phyloP scores from a whole-genome alignment of 1,140 invertebrate genomes.

The Medauroidea extradentata region DNA sequence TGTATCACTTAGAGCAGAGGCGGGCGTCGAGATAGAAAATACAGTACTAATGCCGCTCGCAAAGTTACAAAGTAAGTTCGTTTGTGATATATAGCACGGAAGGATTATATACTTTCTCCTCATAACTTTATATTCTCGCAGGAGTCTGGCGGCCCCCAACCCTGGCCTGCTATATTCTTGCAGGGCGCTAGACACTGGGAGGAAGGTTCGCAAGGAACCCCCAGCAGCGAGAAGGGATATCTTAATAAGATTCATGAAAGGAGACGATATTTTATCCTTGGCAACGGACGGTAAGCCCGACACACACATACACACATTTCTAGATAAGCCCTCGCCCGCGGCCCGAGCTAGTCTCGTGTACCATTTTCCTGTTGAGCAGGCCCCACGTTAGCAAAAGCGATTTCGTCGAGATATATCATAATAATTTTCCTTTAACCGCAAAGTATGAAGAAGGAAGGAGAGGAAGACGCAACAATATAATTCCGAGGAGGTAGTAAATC shows the following conservation, averaged over 20 bases:
- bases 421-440: conserved; percentile 49
- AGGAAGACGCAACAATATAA: conserved; percentile 52
- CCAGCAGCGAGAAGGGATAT: conserved; percentile 44
- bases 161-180: background rate
- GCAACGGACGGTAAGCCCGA: conserved; percentile 44
- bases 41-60: no score
- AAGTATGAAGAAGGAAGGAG: conserved; percentile 28
- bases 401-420: conserved; percentile 50
- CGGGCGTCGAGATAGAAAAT: no score
- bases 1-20: no score
- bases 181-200: background rate
- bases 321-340: conserved; percentile 1
- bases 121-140: conserved; percentile 16
- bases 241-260: conserved; percentile 69
- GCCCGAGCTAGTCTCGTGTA: background rate
- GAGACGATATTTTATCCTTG: conserved; percentile 58
- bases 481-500: conserved; percentile 60
- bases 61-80: background rate
- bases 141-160: background rate
- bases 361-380: conserved; percentile 3
- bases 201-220: background rate
- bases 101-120: conserved; percentile 18
- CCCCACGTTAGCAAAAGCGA: conserved; percentile 26
- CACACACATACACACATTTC: conserved; percentile 9
- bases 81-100: conserved; percentile 14